Evolutionary conservation across 2,888 invertebrate genomes (phyloP).

Genomic region (Prostheceraeus crozeri): DNA sequence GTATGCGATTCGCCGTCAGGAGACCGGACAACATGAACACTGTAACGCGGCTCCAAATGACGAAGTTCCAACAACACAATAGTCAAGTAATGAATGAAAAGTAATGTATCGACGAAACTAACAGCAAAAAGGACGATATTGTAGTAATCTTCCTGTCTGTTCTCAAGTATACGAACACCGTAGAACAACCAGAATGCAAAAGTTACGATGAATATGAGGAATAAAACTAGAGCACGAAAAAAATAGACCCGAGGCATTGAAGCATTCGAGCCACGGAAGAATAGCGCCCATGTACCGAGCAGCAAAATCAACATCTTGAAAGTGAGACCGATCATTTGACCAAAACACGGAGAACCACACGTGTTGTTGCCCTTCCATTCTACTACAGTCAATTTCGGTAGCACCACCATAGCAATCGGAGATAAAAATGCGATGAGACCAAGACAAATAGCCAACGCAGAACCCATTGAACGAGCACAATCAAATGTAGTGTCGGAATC

Average conservation of each 20-base stretch:
- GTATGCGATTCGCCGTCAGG: conserved; percentile 86
- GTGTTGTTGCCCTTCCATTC: conserved; percentile 36
- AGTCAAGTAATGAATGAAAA: conserved; percentile 87
- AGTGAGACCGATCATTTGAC: conserved; percentile 77
- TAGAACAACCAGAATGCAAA: conserved; percentile 98
- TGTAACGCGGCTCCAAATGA: conserved; percentile 77
- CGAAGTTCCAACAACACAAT: conserved; percentile 85
- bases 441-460: conserved; percentile 70
- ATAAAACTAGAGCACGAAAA: conserved; percentile 77
- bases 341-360: conserved; percentile 86
- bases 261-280: conserved; percentile 72
- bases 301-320: conserved; percentile 81
- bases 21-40: conserved; percentile 69
- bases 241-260: conserved; percentile 83
- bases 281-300: conserved; percentile 84
- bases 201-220: conserved; percentile 78
- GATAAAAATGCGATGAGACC: conserved; percentile 77
- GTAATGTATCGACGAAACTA: conserved; percentile 80
- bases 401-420: conserved; percentile 84
- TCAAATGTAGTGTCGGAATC: conserved; percentile 47
- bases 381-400: conserved; percentile 74
- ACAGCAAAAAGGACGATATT: conserved; percentile 83
- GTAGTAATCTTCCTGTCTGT: conserved; percentile 62
- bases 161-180: conserved; percentile 67
- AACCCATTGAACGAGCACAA: conserved; percentile 66